Percentiles rank a stretch among this genome's conserved stretches.
Evolutionary conservation across 2,888 invertebrate species (phyloP).

Genomic region (Cantharis rustica): DNA sequence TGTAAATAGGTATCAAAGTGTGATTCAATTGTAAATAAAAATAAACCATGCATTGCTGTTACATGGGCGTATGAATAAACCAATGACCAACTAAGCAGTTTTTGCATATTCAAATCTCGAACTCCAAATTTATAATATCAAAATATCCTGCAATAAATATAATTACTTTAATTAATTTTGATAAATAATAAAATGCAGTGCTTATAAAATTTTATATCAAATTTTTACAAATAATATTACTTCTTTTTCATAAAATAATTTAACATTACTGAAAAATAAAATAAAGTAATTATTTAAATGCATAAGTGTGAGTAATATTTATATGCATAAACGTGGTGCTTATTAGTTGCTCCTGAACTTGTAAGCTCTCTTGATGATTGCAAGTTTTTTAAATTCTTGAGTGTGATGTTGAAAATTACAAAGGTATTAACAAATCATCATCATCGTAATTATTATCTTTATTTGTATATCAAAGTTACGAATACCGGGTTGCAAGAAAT

Average conservation of each 20-base stretch:
- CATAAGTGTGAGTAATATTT: not conserved
- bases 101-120: not conserved
- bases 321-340: not conserved
- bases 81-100: not conserved
- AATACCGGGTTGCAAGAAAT: conserved; percentile 33
- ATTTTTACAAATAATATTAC: too few relatives aligned
- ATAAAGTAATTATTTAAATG: not conserved
- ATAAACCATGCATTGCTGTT: not conserved
- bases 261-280: not conserved
- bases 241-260: not conserved
- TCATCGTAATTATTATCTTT: conserved; percentile 13
- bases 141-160: not conserved
- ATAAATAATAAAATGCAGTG: not conserved
- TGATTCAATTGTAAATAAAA: not conserved
- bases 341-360: not conserved
- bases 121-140: not conserved
- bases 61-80: not conserved
- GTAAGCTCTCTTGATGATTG: not conserved
- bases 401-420: not conserved
- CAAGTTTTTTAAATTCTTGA: not conserved
- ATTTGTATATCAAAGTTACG: conserved; percentile 32
- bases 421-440: not conserved
- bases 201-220: too few relatives aligned
- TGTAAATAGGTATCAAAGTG: not conserved
- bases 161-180: not conserved